Base-by-base conservation (phyloP, 2,113 vertebrate genomes). In the Cephalopterus ornatus region DNA sequence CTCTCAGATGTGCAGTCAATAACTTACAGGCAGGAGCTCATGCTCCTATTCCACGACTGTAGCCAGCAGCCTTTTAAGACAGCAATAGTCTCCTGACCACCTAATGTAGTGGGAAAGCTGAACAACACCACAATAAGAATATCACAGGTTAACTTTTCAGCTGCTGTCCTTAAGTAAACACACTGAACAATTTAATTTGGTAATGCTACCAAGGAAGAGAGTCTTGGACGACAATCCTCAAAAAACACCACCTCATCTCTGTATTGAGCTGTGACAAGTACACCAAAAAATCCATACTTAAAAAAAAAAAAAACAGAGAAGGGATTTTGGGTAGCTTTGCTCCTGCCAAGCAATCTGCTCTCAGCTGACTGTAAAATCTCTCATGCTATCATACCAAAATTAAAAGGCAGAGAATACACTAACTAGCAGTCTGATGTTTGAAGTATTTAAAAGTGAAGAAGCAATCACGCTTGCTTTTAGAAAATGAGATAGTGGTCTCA, bases 341-440 rank as follows among this genome's bases (percentile, higher is more conserved):
- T 88, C 53, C 81, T 91, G 84, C 77, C 87, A 89, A 96, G 77
- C 75, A 87, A 81, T 86, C 86, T 94, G 80, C 88, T 93, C 70
- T 87, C 66, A 68, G 61, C 23, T 3, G 3, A 78, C 86, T 92
- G 85, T 41, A 89, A 88, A 93, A 94, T 49, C 56, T 52, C 90
- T 90, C 76, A 65, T 11, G 61, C 26, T 90, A 19, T 71, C 82
- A 88, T 0, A 3, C 65, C 68, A 89, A 88, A 94, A 89, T 49
- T 89, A 41, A 82, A 85, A 93, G 52, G 85, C 90, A 87, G 81
- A 95, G 74, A 94, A 92, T 63, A 72, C 27, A 65, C 42, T 94
- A 74, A 52, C 62, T 90, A 39, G 23, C 42, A 87, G 52, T 35
- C 61, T 26, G 56, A 77, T 24, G 70, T 76, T 10, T 72, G 53